Percentiles rank a stretch among this genome's conserved stretches.
Conservation (phyloP, 2,113 vertebrate species). For the Cyphomyrus discorhynchus region DNA sequence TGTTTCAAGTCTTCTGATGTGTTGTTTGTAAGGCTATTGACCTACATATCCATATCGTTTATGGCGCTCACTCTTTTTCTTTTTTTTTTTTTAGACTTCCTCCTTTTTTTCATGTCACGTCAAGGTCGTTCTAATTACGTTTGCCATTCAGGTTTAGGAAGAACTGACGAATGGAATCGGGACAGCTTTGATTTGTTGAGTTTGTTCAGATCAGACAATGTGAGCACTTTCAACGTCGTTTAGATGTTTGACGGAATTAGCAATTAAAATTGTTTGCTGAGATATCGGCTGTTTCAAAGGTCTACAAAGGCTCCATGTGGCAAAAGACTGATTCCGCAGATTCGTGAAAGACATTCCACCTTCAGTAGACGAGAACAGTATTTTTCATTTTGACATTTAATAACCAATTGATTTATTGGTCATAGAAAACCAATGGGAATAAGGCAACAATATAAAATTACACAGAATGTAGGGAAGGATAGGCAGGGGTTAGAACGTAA, state of each 20-base stretch:
- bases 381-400: slow-evolving; percentile 32
- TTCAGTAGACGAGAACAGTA: slow-evolving; percentile 46
- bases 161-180: slow-evolving; percentile 52
- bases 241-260: neutral
- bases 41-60: neutral
- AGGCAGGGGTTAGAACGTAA: slow-evolving; percentile 22
- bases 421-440: slow-evolving; percentile 24
- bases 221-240: neutral
- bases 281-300: slow-evolving; percentile 28
- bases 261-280: slow-evolving; percentile 13
- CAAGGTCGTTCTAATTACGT: slow-evolving; percentile 47
- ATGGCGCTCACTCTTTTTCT: neutral
- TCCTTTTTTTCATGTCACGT: slow-evolving; percentile 18
- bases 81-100: neutral
- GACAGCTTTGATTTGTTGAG: slow-evolving; percentile 48
- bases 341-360: slow-evolving; percentile 36
- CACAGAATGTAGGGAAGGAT: slow-evolving; percentile 2
- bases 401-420: slow-evolving; percentile 34
- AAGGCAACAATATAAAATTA: slow-evolving; percentile 25
- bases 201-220: neutral
- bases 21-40: neutral
- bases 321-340: slow-evolving; percentile 46
- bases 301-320: slow-evolving; percentile 37
- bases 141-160: slow-evolving; percentile 43
- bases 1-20: neutral